These are phyloP conservation scores for Calyptommatus sinebrachiatus DNA, from an alignment of 2,113 vertebrate genomes.

Conservation along the genomic window DNA sequence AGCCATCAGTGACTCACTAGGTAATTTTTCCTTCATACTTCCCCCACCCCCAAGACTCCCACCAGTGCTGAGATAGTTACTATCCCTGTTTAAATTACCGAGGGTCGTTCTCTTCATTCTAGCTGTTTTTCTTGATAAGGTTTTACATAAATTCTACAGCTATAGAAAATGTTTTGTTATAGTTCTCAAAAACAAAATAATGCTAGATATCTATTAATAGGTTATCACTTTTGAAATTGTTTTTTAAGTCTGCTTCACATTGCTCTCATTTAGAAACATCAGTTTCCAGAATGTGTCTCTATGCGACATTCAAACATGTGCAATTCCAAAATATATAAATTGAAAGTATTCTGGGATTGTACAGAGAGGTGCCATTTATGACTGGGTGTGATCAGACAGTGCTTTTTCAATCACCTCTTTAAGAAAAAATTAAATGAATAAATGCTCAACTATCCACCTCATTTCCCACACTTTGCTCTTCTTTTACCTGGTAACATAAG, in stretches of 20 bases:
- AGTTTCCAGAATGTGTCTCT: not conserved
- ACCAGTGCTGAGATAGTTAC: constrained; percentile 32
- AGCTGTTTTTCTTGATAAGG: constrained; percentile 46
- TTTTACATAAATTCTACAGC: not conserved
- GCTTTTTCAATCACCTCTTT: too few relatives aligned
- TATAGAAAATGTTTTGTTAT: constrained; percentile 24
- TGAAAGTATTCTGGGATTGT: not conserved
- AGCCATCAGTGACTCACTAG: constrained; percentile 39
- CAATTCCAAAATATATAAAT: not conserved
- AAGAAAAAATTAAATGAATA: too few relatives aligned
- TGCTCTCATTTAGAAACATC: not conserved
- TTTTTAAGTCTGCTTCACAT: not conserved
- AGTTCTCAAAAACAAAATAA: constrained; percentile 41
- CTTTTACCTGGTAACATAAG: too few relatives aligned
- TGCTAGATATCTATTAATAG: not conserved
- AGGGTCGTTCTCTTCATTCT: constrained; percentile 38
- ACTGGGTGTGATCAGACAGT: too few relatives aligned
- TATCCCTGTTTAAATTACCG: constrained; percentile 40
- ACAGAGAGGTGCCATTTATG: too few relatives aligned
- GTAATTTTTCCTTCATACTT: constrained; percentile 20
- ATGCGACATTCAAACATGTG: too few relatives aligned
- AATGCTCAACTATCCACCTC: too few relatives aligned
- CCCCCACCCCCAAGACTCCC: not conserved
- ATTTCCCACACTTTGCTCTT: too few relatives aligned
- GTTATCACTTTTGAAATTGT: not conserved